Evolutionary conservation across 2,113 vertebrate genomes (phyloP), one percentile per base, ranked within the genome.

Genomic region (Electrona antarctica): DNA sequence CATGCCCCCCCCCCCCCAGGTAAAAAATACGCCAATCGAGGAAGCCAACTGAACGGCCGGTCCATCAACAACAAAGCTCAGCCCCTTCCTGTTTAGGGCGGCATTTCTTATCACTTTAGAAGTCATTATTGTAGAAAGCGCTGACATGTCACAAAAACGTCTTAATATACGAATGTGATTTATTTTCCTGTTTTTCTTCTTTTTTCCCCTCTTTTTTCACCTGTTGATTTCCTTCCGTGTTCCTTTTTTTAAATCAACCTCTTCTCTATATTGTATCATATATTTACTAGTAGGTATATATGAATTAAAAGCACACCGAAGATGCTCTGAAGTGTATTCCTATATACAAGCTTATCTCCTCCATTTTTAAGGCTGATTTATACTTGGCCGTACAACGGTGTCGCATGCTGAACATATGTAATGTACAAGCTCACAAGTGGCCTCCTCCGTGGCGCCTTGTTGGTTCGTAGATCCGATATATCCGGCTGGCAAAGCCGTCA

Each of bases 91-190:
- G 72, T 79, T 47, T 77, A 80, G 80, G 88, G 87, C 79, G 80
- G 81, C 87, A 47, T 89, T 88, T 91, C 87, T 85, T 83, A 81
- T 85, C 86, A 82, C 84, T 41, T 86, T 86, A 83, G 76, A 88
- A 81, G 88, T 88, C 80, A 86, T 90, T 91, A 83, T 82, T 90
- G 74, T 90, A 87, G 88, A 88, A 41, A 73, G 88, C 88, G 90
- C 89, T 88, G 86, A 92, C 86, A 80, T 85, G 86, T 90, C 90
- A 91, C 87, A 45, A 3, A 91, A 89, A 90, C 80, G 89, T 94
- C 91, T 93, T 93, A 92, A 92, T 85, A 83, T 92, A 71, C 87
- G 86, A 89, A 91, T 92, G 85, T 90, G 85, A 87, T 87, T 88
- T 11, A 3, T 82, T 81, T 80, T 61, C 46, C 1, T 55, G 28